Evolutionary conservation across 2,888 invertebrate species (phyloP).

Genomic region (Ecdyonurus torrentis): DNA sequence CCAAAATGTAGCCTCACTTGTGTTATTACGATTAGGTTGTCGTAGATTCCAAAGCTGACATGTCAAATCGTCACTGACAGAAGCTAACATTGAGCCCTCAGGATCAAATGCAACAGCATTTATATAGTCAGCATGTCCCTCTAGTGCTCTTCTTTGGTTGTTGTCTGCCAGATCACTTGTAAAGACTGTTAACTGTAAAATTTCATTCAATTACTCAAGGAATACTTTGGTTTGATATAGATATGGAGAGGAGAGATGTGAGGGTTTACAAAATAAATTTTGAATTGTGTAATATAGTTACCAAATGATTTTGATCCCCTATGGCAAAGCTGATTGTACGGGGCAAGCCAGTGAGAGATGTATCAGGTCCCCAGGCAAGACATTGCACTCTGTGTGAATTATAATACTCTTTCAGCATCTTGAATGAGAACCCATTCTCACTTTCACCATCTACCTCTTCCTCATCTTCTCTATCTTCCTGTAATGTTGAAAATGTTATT

Average conservation of each 20-base stretch:
- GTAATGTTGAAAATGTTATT: background rate
- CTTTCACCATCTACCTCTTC: conserved; percentile 23
- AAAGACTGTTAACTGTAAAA: conserved; percentile 8
- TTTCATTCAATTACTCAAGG: too few relatives aligned
- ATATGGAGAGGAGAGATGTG: too few relatives aligned
- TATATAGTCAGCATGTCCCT: conserved; percentile 48
- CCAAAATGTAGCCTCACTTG: conserved; percentile 38
- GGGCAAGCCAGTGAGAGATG: conserved; percentile 38
- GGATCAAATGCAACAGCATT: conserved; percentile 53
- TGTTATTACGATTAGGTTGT: conserved; percentile 32
- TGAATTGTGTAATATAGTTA: conserved; percentile 12
- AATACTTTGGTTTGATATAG: too few relatives aligned
- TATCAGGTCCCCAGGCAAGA: conserved; percentile 42
- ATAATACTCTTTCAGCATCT: conserved; percentile 35
- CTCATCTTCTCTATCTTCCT: conserved; percentile 21
- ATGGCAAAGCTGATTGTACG: conserved; percentile 35
- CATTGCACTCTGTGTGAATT: conserved; percentile 36
- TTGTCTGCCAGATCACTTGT: background rate
- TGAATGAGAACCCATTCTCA: conserved; percentile 13
- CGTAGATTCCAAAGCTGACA: conserved; percentile 50
- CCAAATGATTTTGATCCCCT: conserved; percentile 37
- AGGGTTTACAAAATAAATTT: conserved; percentile 7
- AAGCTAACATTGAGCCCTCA: conserved; percentile 48
- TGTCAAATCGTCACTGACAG: conserved; percentile 60
- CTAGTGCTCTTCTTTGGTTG: conserved; percentile 28